Base-by-base conservation (phyloP, 37 sponge, comb jelly and placozoan genomes). In the Eunapius fragilis region DNA sequence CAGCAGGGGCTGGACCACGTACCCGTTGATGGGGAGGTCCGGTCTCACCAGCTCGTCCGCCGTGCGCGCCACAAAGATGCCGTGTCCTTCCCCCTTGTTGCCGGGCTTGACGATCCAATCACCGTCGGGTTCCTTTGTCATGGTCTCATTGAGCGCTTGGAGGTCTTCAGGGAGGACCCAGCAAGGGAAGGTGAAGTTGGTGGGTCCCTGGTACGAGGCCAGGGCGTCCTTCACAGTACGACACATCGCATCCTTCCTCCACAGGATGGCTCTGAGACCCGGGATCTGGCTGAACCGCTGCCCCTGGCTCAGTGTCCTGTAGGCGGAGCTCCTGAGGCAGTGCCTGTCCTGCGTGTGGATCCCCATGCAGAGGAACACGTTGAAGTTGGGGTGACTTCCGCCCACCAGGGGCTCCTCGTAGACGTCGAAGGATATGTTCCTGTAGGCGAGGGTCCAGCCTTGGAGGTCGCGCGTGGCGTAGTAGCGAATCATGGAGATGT, bases 241-340 rank as follows among this genome's bases (percentile, higher is more conserved):
- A 69, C 96, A 96, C 69, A 93, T 91, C 2, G 89, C 78, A 79
- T 96, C 96, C 38, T 96, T 96, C 41, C 91, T 82, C 96, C 96
- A 96, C 50, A 96, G 84, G 9, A 91, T 80, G n/a, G 89, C 81
- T 26, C 96, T 76, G 37, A 91, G 25, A 2, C 85, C 86, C 45
- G 91, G 93, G 35, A 96, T 81, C 82, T 93, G 96, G 72, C 84
- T 93, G 28, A 89, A 82, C 73, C 86, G 73, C 76, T 96, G 96
- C 23, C 88, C 84, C 41, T 67, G 80, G 7, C 25, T 36, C 11
- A 96, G 73, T 2, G 68, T 38, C 22, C 71, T 78, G 80, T 89
- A 84, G 37, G 74, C 37, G 33, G 48, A 73, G 12, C 86, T 84
- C 32, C 67, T 75, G 2, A 96, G 24, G 50, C 96, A 96, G 81